Evolutionary conservation across 2,113 vertebrate species (phyloP), one percentile per base, ranked within the genome.

Genomic region (Solenodon paradoxus): DNA sequence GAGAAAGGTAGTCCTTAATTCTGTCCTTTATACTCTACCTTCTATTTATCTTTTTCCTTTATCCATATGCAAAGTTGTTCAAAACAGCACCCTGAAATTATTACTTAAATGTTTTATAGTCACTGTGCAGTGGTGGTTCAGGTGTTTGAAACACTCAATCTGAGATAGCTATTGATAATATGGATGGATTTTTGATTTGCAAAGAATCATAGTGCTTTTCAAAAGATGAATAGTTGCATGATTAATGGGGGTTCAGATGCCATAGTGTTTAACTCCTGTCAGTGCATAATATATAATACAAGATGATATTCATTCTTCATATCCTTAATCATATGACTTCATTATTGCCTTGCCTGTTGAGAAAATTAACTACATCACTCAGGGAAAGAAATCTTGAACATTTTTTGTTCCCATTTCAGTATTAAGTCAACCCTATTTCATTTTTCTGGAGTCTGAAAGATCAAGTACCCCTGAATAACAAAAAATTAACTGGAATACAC

Each of bases 161-260:
- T 38, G 7, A 53, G 12, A 26, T 79, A 24, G 40, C 53, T 64
- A 2, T 7, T 32, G 22, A 26, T 49, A 55, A 69, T 55, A 28
- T 64, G 75, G 40, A 45, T 66, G 9, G 45, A 28, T 71, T 94
- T 57, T 80, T 66, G 81, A 75, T 85, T 77, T 68, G 4, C 15
- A 71, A 45, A 75, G 77, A 63, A 51, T 79, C 38, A 11, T n/a
- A 72, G 61, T 69, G 32, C 69, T 92, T 78, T 86, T 79, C 75
- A 40, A 28, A 79, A 90, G 45, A 45, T n/a, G 15, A 79, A n/a
- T 53, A 20, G n/a, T 40, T 68, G 28, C 51, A 16, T 81, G 83
- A 66, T 64, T 28, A 47, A 57, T 40, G 55, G 40, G 40, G 51
- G 7, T 35, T 78, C 35, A 19, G 17, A 40, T 80, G 81, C 80